Evolutionary conservation across 2,888 invertebrate species (phyloP), one percentile per base, ranked within the genome.

Genomic region (Prionchulus punctatus): DNA sequence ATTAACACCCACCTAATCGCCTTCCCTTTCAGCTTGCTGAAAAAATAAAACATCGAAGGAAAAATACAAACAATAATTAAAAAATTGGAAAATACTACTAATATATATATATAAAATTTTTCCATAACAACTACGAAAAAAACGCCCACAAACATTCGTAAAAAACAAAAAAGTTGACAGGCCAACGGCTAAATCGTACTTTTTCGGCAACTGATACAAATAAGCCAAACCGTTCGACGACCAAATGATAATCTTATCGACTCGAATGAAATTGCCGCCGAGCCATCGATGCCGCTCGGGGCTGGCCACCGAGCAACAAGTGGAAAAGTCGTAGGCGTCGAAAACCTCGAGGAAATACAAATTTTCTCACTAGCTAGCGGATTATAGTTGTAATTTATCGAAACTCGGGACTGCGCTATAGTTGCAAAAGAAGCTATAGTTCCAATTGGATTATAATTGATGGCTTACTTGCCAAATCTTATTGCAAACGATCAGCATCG

Each of bases 181-280:
- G 21, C 43, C 53, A 48, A 57, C 47, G 53, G 43, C 58, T 52
- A 54, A 18, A 7, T 45, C 84, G 80, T 81, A 96, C 88, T 92
- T 94, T 65, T 89, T 84, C 1, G 98, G 96, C 64, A 98, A 77
- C 73, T 85, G 88, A 76, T 89, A 98, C 54, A 98, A 78, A 73
- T 91, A 94, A 53, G 90, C 91, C 69, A 87, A 88, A 58, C 96
- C 96, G 68, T 90, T 89, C 53, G 89, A 90, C 53, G 89, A 91
- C 85, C 92, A 94, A 12, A 94, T 82, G 53, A 96, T 81, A 0
- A 96, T 87, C 45, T 87, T 78, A 70, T 94, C 94, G 0, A 89
- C 84, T 0, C 86, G 81, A 26, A 94, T 76, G 70, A 96, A 96
- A 72, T 91, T 89, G 0, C 94, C 94, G 0, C 91, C 89, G 77